Evolutionary conservation across 2,113 vertebrate species (phyloP).

Genomic region (Seriola quinqueradiata): DNA sequence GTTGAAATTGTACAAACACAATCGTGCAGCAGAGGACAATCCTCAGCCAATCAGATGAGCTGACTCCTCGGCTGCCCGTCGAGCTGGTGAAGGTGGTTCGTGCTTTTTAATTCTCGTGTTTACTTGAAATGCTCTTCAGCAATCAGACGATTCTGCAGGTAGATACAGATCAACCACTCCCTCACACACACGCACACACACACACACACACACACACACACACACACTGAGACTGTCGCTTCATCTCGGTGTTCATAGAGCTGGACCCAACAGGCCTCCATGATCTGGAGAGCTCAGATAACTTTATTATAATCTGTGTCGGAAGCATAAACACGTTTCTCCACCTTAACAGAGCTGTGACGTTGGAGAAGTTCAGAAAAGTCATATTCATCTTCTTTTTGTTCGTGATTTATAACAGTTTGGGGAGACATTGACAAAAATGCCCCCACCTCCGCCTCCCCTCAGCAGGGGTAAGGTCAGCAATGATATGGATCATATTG

Average conservation of each 20-base stretch:
- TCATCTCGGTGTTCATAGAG: neutral
- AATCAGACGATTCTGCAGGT: conserved; percentile 25
- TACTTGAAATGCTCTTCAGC: conserved; percentile 64
- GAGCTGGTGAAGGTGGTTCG: conserved; percentile 32
- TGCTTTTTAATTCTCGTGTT: conserved; percentile 57
- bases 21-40: conserved; percentile 57
- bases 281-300: neutral
- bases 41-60: conserved; percentile 38
- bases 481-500: too few relatives aligned
- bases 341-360: neutral
- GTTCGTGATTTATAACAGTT: too few relatives aligned
- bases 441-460: too few relatives aligned
- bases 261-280: neutral
- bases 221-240: neutral
- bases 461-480: too few relatives aligned
- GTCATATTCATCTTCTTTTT: too few relatives aligned
- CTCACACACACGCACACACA: too few relatives aligned
- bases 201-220: neutral
- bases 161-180: neutral
- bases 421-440: too few relatives aligned
- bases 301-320: neutral
- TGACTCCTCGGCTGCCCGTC: conserved; percentile 18
- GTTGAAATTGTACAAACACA: conserved; percentile 47
- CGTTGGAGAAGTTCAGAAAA: neutral
- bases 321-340: neutral